These are phyloP conservation scores for Typhlomys cinereus DNA, from an alignment of 2,113 vertebrate species.

Conservation along the genomic window DNA sequence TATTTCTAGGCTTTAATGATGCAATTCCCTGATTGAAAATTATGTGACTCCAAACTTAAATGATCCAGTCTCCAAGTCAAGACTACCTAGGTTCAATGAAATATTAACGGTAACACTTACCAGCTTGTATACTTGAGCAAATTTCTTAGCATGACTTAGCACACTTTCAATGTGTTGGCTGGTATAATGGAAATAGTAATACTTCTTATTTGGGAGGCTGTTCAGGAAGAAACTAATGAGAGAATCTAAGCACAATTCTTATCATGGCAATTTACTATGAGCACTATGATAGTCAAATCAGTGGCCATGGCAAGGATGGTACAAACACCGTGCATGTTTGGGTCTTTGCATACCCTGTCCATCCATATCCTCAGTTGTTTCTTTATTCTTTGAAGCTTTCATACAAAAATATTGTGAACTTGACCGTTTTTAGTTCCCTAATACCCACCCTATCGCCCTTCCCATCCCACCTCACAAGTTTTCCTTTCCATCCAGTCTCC, in stretches of 20 bases:
- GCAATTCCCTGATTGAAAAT: conserved; percentile 16
- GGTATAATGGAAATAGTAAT: neutral
- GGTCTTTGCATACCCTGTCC: neutral
- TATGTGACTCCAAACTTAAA: neutral
- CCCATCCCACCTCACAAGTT: too few relatives aligned
- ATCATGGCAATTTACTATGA: neutral
- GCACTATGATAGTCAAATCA: neutral
- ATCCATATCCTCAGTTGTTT: too few relatives aligned
- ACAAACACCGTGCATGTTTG: neutral
- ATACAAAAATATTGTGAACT: too few relatives aligned
- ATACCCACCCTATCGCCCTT: too few relatives aligned
- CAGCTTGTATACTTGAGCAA: neutral
- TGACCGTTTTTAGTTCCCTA: too few relatives aligned
- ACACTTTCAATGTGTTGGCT: neutral
- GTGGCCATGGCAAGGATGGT: neutral
- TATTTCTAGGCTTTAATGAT: neutral
- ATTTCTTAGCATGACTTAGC: conserved; percentile 15
- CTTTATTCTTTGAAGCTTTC: too few relatives aligned
- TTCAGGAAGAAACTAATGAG: conserved; percentile 5
- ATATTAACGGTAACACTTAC: neutral
- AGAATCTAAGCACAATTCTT: neutral
- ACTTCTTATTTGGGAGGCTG: neutral
- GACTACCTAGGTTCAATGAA: neutral
- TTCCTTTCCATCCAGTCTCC: too few relatives aligned
- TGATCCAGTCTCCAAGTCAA: neutral